Base-by-base conservation (phyloP, 2,888 invertebrate genomes). In the Melieria omissa region DNA sequence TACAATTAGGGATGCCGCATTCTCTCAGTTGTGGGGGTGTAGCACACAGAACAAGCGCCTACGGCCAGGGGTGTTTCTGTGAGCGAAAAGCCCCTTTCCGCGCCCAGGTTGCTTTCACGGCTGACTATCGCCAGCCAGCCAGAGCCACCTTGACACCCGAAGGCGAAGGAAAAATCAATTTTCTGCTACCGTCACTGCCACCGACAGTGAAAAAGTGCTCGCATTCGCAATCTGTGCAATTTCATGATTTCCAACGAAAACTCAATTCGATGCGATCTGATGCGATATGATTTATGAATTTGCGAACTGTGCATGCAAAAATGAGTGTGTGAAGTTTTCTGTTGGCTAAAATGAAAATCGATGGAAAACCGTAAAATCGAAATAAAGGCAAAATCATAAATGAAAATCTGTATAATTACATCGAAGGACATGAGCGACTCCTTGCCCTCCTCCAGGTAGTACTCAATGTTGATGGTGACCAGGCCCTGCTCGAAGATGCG, bases 381-480 rank as follows among this genome's bases (percentile, higher is more conserved):
- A 14, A 6, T 9, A 14, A 5, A 10, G 57, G 14, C 29, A 29
- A 29, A 29, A 29, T 29, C 29, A 29, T 29, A 9, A 57, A 57
- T 42, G 61, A 41, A 64, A 49, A 8, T 64, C 7, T 49, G 10
- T 29, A 54, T 71, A 71, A 14, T 88, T 91, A 95, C 95, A 91
- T 95, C 94, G 87, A 92, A 92, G 78, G 89, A 90, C 80, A 95
- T 88, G 73, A 93, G 84, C 54, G 93, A 91, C 77, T 92, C 92
- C 81, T 93, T 93, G 75, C 90, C 90, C 71, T 93, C 93, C 73
- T 90, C 91, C 84, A 93, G 91, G 85, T 91, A 95, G 88, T 93
- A 95, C 84, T 95, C 95, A 81, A 95, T 91, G 85, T 94, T 95
- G 78, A 95, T 88, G 52, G 95, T 94, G 71, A 95, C 89, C 77